Evolutionary conservation across 37 sponge, comb jelly and placozoan species (phyloP).

Genomic region (Aphrocallistes beatrix): DNA sequence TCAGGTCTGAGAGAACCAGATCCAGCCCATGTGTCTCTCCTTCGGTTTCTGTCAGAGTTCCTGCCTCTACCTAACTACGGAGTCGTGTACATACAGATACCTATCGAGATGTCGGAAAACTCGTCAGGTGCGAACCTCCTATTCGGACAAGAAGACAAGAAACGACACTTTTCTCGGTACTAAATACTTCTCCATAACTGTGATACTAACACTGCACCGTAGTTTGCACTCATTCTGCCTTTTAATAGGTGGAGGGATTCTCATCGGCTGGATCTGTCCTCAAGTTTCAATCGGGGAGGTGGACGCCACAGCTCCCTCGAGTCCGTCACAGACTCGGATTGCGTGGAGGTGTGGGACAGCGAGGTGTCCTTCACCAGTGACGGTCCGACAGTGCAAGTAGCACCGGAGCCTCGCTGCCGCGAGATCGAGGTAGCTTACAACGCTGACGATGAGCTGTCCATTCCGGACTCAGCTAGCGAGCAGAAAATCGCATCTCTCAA

Average conservation of each 20-base stretch:
- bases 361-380: background rate
- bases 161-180: background rate
- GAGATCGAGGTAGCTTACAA: background rate
- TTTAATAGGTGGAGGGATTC: background rate
- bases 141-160: background rate
- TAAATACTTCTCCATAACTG: background rate
- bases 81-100: background rate
- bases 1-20: background rate
- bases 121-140: background rate
- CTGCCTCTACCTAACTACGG: background rate
- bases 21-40: background rate
- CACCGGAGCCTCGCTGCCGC: background rate
- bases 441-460: background rate
- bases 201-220: background rate
- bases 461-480: background rate
- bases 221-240: too few relatives aligned
- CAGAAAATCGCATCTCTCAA: background rate
- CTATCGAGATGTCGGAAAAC: background rate
- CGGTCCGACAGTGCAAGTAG: background rate
- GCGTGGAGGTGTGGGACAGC: conserved; percentile 18
- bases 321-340: background rate
- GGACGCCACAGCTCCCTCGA: background rate
- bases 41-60: background rate
- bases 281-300: background rate
- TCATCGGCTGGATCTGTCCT: background rate